Evolutionary conservation across 2,888 invertebrate species (phyloP).

Genomic region (Biston stratarius): DNA sequence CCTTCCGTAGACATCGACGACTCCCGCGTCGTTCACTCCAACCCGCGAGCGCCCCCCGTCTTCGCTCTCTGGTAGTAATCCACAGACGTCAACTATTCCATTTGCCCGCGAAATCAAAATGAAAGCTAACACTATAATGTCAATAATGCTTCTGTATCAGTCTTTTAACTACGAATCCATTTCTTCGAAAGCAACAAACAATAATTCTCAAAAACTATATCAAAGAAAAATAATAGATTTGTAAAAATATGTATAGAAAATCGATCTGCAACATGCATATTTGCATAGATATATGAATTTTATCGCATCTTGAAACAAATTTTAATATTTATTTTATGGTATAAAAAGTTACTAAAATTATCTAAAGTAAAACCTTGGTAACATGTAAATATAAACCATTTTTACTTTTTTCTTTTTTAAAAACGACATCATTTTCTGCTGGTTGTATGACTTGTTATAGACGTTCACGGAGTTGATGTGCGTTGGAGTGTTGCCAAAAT

Average conservation of each 20-base stretch:
- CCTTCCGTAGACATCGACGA: too few relatives aligned
- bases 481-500: slow-evolving; percentile 51
- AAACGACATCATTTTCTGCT: neutral
- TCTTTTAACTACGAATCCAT: too few relatives aligned
- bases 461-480: slow-evolving; percentile 27
- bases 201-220: neutral
- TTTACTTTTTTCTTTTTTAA: neutral
- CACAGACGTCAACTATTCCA: too few relatives aligned
- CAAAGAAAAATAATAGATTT: too few relatives aligned
- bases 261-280: neutral
- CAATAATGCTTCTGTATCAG: too few relatives aligned
- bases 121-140: too few relatives aligned
- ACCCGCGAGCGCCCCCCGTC: too few relatives aligned
- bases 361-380: neutral
- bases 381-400: neutral
- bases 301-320: neutral
- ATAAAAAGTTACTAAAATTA: neutral
- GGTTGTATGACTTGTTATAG: slow-evolving; percentile 4
- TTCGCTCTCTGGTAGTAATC: too few relatives aligned
- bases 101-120: too few relatives aligned
- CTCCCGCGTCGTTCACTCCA: too few relatives aligned
- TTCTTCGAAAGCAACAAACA: neutral
- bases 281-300: neutral
- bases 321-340: neutral
- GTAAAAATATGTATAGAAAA: neutral